Percentiles rank a stretch among this genome's conserved stretches.
phyloP scores from a whole-genome alignment of 2,113 vertebrate genomes.

The Sphyrna mokarran region DNA sequence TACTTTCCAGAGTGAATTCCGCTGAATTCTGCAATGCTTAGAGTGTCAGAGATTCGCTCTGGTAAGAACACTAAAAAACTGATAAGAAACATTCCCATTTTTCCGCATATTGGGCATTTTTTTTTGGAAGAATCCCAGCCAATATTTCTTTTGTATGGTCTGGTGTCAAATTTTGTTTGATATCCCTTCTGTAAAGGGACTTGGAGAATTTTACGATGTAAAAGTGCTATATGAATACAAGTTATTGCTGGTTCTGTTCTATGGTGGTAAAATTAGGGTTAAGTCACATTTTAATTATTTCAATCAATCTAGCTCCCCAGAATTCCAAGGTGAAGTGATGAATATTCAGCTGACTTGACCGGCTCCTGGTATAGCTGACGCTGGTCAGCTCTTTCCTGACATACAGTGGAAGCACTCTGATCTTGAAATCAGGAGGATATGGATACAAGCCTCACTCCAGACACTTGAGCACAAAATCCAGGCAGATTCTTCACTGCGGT shows the following conservation, averaged over 20 bases:
- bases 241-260: constrained; percentile 37
- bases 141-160: neutral
- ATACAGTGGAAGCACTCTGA: neutral
- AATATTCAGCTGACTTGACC: neutral
- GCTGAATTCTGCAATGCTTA: no score
- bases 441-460: neutral
- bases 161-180: neutral
- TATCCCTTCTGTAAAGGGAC: neutral
- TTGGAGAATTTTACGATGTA: neutral
- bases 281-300: no score
- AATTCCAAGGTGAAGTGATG: neutral
- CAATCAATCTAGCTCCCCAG: no score
- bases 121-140: no score
- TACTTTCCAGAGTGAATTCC: no score
- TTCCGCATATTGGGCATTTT: no score
- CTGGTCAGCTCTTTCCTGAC: neutral
- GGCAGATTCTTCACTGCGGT: neutral
- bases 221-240: neutral
- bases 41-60: no score
- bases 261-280: neutral
- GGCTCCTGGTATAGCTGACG: neutral
- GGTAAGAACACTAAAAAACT: no score
- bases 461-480: neutral
- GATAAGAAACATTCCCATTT: no score
- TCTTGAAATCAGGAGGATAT: neutral